Evolutionary conservation across 2,113 vertebrate species (phyloP).

Genomic region (Numenius arquata): DNA sequence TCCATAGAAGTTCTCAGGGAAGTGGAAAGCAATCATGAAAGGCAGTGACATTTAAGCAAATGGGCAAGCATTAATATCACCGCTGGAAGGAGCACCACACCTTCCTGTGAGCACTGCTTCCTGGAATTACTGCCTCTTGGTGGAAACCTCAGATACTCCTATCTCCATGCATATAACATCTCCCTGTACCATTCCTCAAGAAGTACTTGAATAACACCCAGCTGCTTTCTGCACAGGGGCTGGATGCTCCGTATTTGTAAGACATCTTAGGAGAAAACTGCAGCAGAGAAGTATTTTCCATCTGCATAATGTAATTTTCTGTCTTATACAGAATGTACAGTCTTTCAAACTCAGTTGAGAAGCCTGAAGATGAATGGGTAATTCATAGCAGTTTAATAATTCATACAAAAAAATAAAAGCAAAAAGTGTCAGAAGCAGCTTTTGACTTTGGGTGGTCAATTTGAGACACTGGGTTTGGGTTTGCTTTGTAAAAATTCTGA

Average conservation of each 20-base stretch:
- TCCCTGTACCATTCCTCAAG: background rate
- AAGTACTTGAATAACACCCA: conserved; percentile 7
- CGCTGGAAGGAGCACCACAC: background rate
- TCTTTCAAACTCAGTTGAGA: conserved; percentile 24
- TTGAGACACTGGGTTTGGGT: background rate
- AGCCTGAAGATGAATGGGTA: background rate
- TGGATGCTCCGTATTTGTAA: conserved; percentile 1
- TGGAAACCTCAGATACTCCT: background rate
- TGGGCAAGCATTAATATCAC: background rate
- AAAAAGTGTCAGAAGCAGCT: background rate
- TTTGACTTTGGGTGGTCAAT: conserved; percentile 20
- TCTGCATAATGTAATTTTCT: conserved; percentile 24
- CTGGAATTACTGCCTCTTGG: background rate
- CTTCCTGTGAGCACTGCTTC: background rate
- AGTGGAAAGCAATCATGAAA: background rate
- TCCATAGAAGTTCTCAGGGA: background rate
- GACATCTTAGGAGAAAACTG: background rate
- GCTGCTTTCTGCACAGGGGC: background rate
- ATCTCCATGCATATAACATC: background rate
- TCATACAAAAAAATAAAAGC: background rate
- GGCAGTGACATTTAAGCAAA: background rate
- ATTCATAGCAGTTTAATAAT: background rate
- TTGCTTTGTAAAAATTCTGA: background rate
- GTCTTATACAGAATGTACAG: background rate
- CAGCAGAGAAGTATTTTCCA: conserved; percentile 19